Percentiles rank a stretch among this genome's conserved stretches.
phyloP scores from a whole-genome alignment of 2,888 invertebrate genomes.

The Elegia similella region DNA sequence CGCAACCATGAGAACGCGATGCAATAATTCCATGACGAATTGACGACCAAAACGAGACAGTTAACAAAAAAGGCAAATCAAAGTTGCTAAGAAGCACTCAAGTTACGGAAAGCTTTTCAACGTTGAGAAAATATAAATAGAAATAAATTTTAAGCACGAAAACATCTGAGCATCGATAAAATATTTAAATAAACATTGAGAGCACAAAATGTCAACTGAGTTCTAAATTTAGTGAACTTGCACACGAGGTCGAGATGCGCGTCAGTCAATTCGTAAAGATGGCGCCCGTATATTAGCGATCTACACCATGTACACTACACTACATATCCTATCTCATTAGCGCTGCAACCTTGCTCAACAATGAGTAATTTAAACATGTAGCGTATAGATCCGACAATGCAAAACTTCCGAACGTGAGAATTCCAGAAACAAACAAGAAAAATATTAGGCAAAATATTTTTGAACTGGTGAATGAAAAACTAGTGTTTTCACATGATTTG shows the following conservation, averaged over 20 bases:
- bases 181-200: constrained; percentile 29
- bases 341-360: constrained; percentile 61
- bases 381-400: constrained; percentile 48
- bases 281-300: constrained; percentile 62
- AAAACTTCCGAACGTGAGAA: constrained; percentile 45
- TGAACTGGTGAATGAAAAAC: constrained; percentile 1
- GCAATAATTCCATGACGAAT: constrained; percentile 33
- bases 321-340: constrained; percentile 60
- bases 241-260: constrained; percentile 59
- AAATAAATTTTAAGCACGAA: not conserved
- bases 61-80: not conserved
- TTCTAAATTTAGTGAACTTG: constrained; percentile 66
- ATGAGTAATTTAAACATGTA: constrained; percentile 52
- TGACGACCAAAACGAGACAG: not conserved
- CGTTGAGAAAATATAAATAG: not conserved
- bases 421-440: constrained; percentile 20
- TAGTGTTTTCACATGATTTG: not conserved
- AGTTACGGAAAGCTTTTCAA: not conserved
- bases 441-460: not conserved
- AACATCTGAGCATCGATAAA: constrained; percentile 3
- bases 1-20: constrained; percentile 46
- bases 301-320: too few species aligned
- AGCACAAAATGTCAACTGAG: constrained; percentile 49
- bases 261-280: constrained; percentile 64
- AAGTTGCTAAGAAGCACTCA: not conserved